Conservation (phyloP, 1,140 invertebrate genomes). For the Pseudomyrmex dendroicus region DNA sequence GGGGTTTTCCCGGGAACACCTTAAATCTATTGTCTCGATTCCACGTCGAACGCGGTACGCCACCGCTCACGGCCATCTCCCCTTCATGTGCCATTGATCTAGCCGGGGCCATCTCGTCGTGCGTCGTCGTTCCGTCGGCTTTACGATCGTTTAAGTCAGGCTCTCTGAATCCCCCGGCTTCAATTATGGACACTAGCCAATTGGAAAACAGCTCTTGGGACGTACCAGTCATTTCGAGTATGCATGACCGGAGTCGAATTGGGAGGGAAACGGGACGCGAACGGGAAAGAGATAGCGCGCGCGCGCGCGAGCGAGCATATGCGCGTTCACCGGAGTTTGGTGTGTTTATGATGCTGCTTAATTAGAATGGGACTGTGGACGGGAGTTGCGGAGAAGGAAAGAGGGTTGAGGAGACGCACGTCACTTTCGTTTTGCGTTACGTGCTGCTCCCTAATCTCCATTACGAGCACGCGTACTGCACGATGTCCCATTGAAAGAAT, state of each 20-base stretch:
- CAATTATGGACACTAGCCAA: slow-evolving; percentile 77
- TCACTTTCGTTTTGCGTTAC: slow-evolving; percentile 44
- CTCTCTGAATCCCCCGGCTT: slow-evolving; percentile 59
- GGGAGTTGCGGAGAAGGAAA: not conserved
- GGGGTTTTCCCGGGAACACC: slow-evolving; percentile 36
- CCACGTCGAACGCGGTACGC: not conserved
- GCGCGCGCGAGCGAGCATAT: not conserved
- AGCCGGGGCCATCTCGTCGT: too few species aligned
- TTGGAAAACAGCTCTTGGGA: slow-evolving; percentile 75
- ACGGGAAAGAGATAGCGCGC: slow-evolving; percentile 2
- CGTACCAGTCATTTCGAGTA: slow-evolving; percentile 64
- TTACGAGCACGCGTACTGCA: not conserved
- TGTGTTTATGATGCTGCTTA: slow-evolving; percentile 76
- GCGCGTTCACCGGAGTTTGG: not conserved
- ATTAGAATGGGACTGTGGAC: slow-evolving; percentile 69
- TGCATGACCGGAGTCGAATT: slow-evolving; percentile 29
- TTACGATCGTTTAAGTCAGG: slow-evolving; percentile 70
- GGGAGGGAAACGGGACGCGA: slow-evolving; percentile 12
- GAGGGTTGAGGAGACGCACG: not conserved
- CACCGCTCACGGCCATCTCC: not conserved
- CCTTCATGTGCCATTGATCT: slow-evolving; percentile 33
- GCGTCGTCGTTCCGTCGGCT: not conserved
- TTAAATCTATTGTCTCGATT: slow-evolving; percentile 70
- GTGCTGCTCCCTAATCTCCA: slow-evolving; percentile 16
- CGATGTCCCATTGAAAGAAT: not conserved